These are phyloP conservation scores for Coenonympha arcania DNA, from an alignment of 2,888 invertebrate genomes.

Conservation along the genomic window DNA sequence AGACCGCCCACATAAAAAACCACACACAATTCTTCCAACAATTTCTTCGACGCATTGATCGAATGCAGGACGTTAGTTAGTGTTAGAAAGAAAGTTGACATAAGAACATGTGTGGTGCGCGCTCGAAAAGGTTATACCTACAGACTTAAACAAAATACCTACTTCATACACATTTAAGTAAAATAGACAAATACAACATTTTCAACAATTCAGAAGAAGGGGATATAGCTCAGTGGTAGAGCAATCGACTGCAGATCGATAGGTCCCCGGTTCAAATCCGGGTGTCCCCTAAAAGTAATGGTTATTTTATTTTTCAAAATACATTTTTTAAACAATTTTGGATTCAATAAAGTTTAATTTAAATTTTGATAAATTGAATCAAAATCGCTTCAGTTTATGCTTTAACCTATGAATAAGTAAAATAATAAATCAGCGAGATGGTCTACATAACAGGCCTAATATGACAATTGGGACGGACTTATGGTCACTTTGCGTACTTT, in stretches of 20 bases:
- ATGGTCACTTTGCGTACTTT: constrained; percentile 26
- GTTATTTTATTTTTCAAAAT: neutral
- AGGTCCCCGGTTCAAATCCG: constrained; percentile 70
- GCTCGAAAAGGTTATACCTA: no score
- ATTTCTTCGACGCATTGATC: no score
- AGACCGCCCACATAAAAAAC: no score
- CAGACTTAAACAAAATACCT: no score
- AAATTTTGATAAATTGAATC: neutral
- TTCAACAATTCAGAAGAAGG: neutral
- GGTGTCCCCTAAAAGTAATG: constrained; percentile 52
- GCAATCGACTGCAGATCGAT: constrained; percentile 69
- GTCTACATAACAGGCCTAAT: constrained; percentile 36
- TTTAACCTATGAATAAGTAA: neutral
- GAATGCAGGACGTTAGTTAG: no score
- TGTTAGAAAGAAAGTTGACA: no score
- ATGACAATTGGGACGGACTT: constrained; percentile 33
- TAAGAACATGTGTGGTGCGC: no score
- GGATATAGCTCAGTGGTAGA: constrained; percentile 29
- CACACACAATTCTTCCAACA: no score
- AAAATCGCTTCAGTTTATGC: neutral
- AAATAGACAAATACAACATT: neutral
- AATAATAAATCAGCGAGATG: constrained; percentile 35
- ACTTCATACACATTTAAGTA: neutral
- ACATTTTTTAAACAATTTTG: no score
- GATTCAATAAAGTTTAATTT: no score